phyloP scores from a whole-genome alignment of 2,888 invertebrate genomes.

The Vannuccia rotundouncinata region DNA sequence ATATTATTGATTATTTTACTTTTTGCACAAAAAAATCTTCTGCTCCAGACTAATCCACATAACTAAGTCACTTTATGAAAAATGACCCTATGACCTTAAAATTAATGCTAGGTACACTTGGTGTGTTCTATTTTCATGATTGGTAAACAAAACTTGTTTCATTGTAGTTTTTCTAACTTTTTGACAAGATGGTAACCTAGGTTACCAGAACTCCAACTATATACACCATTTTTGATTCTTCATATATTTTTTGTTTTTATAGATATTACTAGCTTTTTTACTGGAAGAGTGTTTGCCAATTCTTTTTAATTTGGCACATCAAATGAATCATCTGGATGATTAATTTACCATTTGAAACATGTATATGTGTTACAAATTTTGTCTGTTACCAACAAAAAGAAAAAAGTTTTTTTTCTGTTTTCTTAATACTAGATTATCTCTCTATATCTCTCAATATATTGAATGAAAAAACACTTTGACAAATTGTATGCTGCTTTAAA shows the following conservation, averaged over 20 bases:
- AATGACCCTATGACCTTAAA: not conserved
- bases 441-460: not conserved
- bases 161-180: not conserved
- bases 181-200: not conserved
- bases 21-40: too few species aligned
- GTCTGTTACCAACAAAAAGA: not conserved
- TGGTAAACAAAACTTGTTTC: not conserved
- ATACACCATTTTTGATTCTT: not conserved
- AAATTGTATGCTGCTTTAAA: not conserved
- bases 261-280: not conserved
- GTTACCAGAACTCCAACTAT: not conserved
- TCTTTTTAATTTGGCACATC: not conserved
- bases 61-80: not conserved
- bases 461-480: not conserved
- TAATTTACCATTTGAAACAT: not conserved
- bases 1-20: too few species aligned
- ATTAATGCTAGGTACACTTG: not conserved
- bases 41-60: too few species aligned
- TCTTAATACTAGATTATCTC: not conserved
- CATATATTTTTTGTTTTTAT: not conserved
- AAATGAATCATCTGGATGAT: not conserved
- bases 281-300: not conserved
- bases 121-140: not conserved
- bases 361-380: not conserved
- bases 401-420: not conserved